Percentiles rank a stretch among this genome's conserved stretches.
phyloP scores from a whole-genome alignment of 2,888 invertebrate genomes.

The Lapara coniferarum region DNA sequence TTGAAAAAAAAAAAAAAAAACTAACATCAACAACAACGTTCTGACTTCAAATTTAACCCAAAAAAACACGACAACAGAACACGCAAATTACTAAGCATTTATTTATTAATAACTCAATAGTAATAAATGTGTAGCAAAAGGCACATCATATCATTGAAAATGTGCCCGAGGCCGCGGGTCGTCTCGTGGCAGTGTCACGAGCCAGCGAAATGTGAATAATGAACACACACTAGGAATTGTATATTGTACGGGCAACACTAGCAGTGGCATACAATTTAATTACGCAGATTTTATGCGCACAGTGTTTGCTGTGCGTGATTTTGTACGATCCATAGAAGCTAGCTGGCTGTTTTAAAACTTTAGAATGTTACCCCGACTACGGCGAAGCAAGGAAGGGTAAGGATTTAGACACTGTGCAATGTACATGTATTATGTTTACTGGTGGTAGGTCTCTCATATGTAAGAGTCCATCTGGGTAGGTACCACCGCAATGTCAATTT shows the following conservation, averaged over 20 bases:
- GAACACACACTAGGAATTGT: conserved; percentile 59
- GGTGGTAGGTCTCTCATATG: no score
- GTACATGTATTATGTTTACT: no score
- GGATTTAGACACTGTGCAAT: no score
- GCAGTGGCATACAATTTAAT: conserved; percentile 7
- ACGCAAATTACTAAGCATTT: neutral
- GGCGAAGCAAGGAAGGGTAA: no score
- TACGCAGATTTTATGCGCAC: neutral
- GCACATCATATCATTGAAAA: conserved; percentile 2
- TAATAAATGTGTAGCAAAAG: neutral
- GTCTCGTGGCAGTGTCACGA: conserved; percentile 48
- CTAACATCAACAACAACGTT: no score
- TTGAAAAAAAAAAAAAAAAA: no score
- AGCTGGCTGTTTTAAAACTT: no score
- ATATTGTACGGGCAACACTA: conserved; percentile 44
- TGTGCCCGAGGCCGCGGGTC: conserved; percentile 18
- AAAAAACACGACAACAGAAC: neutral
- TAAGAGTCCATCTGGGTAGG: no score
- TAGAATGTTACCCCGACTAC: no score
- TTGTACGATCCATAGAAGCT: neutral
- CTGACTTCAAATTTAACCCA: neutral
- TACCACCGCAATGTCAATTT: no score
- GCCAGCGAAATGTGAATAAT: conserved; percentile 66
- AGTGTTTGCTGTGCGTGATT: neutral
- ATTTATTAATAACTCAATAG: neutral